phyloP scores from a whole-genome alignment of 2,113 vertebrate species.

The Heterotis niloticus region DNA sequence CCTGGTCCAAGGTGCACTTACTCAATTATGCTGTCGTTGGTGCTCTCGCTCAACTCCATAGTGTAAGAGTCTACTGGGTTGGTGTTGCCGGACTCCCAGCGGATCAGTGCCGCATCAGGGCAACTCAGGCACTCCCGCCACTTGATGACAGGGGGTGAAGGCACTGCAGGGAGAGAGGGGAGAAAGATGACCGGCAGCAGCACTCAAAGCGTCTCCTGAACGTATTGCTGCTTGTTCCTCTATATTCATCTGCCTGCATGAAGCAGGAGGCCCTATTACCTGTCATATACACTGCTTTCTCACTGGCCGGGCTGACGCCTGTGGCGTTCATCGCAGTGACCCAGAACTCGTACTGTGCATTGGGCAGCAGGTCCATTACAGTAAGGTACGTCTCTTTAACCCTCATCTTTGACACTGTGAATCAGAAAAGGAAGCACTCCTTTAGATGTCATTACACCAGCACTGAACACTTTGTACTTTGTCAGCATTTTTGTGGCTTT shows the following conservation, averaged over 20 bases:
- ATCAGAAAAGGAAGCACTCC: not conserved
- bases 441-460: no score
- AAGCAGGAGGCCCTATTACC: conserved; percentile 61
- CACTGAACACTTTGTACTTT: not conserved
- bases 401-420: conserved; percentile 67
- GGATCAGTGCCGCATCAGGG: conserved; percentile 75
- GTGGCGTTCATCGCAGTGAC: conserved; percentile 84
- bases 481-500: not conserved
- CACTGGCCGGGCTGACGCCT: conserved; percentile 81
- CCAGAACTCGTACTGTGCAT: conserved; percentile 92
- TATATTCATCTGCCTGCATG: not conserved
- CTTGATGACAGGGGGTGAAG: conserved; percentile 73
- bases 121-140: conserved; percentile 72
- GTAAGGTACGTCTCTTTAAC: conserved; percentile 89
- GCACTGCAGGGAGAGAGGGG: conserved; percentile 63
- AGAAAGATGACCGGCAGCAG: not conserved
- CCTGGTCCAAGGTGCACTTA: conserved; percentile 52
- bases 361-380: conserved; percentile 74
- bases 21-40: conserved; percentile 53
- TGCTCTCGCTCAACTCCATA: conserved; percentile 70
- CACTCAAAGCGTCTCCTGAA: not conserved
- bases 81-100: conserved; percentile 85
- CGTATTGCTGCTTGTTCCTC: not conserved
- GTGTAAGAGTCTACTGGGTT: conserved; percentile 86
- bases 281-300: conserved; percentile 82